Evolutionary conservation across 2,113 vertebrate species (phyloP), one percentile per base, ranked within the genome.

Genomic region (Gavialis gangeticus): DNA sequence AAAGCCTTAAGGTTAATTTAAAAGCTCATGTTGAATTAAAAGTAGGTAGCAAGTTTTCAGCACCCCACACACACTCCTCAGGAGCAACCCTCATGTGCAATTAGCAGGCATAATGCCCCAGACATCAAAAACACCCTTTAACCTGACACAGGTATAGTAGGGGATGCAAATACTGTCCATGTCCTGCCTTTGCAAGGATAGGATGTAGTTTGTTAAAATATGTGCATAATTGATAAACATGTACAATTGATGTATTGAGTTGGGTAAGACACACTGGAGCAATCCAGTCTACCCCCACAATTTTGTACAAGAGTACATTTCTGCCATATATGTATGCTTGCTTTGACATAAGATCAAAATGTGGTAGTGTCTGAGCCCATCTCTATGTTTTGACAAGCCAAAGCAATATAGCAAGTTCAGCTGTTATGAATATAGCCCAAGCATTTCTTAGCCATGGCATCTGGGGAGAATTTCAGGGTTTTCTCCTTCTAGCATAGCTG

Each of bases 11-110:
- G 85, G 66, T 54, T 90, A 84, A 94, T 83, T 95, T 94, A 97
- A 94, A 95, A 87, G 88, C 92, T 95, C 73, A 81, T 0, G 71
- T 84, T 96, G 94, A 66, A 30, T 96, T 95, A 95, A 90, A 94
- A 95, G 93, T 95, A 95, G 87, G 95, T 93, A 96, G 83, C 92
- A 95, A 95, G 94, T 94, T 94, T 95, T 84, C 93, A 94, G 94
- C 88, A 96, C n/a, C n/a, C n/a, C n/a, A 91, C 94, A 85, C 37
- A 37, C 37, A 37, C 4, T n/a, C n/a, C n/a, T n/a, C n/a, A 37
- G 37, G 37, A 37, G 37, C 37, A 37, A 37, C 37, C 37, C 37
- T 37, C 37, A 37, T 37, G 37, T 37, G 37, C 37, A 37, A 6
- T 37, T 37, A 37, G 37, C 37, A 37, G 37, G 37, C 37, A 37